Conservation (phyloP, 2,113 vertebrate species). For the Malurus elegans region DNA sequence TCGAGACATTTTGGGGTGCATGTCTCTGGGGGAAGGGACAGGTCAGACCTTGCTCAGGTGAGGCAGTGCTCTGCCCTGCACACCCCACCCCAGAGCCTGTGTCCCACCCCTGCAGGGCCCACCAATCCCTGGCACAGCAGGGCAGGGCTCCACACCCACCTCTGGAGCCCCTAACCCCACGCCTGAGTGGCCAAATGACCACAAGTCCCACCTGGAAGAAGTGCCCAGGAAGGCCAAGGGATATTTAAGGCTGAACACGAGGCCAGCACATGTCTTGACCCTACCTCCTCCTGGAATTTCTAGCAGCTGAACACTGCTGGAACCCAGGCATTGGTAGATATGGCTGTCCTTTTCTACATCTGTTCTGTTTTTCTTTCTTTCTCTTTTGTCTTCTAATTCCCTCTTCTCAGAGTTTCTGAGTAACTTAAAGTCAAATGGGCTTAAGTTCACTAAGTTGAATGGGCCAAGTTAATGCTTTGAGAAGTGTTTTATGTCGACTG, state of each 20-base stretch:
- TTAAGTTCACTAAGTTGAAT: not conserved
- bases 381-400: not conserved
- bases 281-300: not conserved
- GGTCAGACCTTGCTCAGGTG: rapidly evolving
- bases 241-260: rapidly evolving
- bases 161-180: not conserved
- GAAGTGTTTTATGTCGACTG: not conserved
- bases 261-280: rapidly evolving
- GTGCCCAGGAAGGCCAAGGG: too few relatives aligned
- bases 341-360: not conserved
- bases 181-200: not conserved
- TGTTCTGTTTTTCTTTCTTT: not conserved
- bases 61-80: not conserved
- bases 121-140: not conserved
- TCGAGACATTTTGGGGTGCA: rapidly evolving
- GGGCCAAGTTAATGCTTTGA: not conserved
- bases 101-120: not conserved
- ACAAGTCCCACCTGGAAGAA: not conserved
- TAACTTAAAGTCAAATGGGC: not conserved
- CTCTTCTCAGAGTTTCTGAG: not conserved
- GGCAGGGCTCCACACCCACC: not conserved
- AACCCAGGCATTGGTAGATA: not conserved
- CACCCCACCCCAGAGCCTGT: too few relatives aligned
- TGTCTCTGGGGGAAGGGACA: rapidly evolving
- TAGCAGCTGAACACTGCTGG: not conserved